Conservation (phyloP, 2,113 vertebrate species). For the Atherinomorus stipes region DNA sequence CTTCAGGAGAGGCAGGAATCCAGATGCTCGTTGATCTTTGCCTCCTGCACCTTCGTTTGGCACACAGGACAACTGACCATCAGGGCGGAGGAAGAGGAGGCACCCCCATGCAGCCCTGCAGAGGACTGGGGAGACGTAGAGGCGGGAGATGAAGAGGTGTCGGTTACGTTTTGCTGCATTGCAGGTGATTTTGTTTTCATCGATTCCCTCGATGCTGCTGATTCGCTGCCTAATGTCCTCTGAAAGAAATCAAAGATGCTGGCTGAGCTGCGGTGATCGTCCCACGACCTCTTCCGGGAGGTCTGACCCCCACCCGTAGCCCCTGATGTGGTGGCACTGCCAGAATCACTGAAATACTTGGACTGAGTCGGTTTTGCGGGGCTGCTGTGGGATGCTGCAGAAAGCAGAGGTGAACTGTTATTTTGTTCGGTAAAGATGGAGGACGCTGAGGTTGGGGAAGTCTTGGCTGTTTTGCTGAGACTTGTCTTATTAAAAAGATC, state of each 20-base stretch:
- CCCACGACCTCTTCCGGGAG: slow-evolving; percentile 73
- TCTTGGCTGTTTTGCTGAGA: not conserved
- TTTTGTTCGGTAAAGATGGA: no score
- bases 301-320: slow-evolving; percentile 3
- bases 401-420: slow-evolving; percentile 2
- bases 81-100: slow-evolving; percentile 17
- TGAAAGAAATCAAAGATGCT: slow-evolving; percentile 75
- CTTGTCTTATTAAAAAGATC: slow-evolving; percentile 63
- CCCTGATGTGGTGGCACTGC: not conserved
- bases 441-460: slow-evolving; percentile 12
- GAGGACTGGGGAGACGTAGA: slow-evolving; percentile 16
- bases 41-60: slow-evolving; percentile 80
- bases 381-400: slow-evolving; percentile 19
- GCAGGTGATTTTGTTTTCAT: slow-evolving; percentile 10
- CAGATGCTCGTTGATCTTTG: slow-evolving; percentile 90
- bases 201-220: slow-evolving; percentile 11
- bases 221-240: slow-evolving; percentile 27
- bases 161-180: slow-evolving; percentile 16
- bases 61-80: slow-evolving; percentile 91
- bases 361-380: slow-evolving; percentile 31
- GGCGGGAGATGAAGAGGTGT: slow-evolving; percentile 9
- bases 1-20: slow-evolving; percentile 86
- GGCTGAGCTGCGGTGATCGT: slow-evolving; percentile 50
- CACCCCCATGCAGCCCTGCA: not conserved
- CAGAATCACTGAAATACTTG: slow-evolving; percentile 44